These are phyloP conservation scores for Blastobasis adustella DNA, from an alignment of 2,888 invertebrate genomes.

Conservation along the genomic window DNA sequence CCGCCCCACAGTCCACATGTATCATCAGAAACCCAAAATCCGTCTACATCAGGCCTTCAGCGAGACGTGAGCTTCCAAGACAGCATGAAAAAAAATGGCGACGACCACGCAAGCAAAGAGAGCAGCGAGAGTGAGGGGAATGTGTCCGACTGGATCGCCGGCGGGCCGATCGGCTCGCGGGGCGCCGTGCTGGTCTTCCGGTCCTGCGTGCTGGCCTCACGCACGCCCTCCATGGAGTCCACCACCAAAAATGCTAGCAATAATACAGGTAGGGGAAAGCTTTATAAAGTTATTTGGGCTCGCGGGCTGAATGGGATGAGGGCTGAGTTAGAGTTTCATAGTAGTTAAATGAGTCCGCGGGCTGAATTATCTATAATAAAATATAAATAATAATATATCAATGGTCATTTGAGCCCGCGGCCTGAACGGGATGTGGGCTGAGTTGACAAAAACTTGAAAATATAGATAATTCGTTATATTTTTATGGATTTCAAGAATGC, in stretches of 20 bases:
- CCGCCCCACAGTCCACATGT: constrained; percentile 58
- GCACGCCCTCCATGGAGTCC: constrained; percentile 61
- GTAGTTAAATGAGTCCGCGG: no score
- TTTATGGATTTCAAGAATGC: no score
- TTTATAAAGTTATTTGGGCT: no score
- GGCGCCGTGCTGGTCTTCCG: constrained; percentile 80
- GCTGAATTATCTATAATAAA: no score
- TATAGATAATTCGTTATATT: no score
- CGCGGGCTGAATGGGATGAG: no score
- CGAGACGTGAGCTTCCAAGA: constrained; percentile 29
- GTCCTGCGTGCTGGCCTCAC: constrained; percentile 75
- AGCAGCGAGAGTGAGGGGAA: constrained; percentile 41
- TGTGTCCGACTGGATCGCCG: constrained; percentile 71
- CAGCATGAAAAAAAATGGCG: constrained; percentile 63
- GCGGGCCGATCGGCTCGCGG: constrained; percentile 76
- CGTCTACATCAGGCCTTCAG: constrained; percentile 66
- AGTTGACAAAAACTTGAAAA: no score
- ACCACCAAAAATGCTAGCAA: constrained; percentile 56
- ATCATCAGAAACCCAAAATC: constrained; percentile 54
- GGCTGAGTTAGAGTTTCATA: no score
- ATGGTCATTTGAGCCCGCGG: no score
- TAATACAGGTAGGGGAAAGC: no score
- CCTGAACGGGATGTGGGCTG: no score
- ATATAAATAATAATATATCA: no score
- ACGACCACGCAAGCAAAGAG: constrained; percentile 32